Conservation (phyloP, 2,113 vertebrate species). For the Proterorhinus semilunaris region DNA sequence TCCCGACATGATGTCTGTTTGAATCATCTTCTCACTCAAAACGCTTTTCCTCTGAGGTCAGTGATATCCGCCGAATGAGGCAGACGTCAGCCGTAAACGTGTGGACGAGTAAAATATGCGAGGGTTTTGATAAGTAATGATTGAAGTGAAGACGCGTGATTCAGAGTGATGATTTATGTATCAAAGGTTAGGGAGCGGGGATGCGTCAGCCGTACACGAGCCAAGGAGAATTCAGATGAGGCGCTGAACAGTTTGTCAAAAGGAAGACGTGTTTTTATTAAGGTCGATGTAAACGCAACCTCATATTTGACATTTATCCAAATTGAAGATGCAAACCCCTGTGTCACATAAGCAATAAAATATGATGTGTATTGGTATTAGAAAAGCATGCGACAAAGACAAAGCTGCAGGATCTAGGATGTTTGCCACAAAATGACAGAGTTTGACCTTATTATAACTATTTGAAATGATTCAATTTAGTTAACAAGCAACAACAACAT, state of each 20-base stretch:
- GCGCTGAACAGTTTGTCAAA: constrained; percentile 6
- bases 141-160: constrained; percentile 23
- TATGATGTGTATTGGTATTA: not conserved
- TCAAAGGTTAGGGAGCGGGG: constrained; percentile 33
- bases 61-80: constrained; percentile 33
- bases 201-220: constrained; percentile 27
- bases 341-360: constrained; percentile 9
- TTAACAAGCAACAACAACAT: too few species aligned
- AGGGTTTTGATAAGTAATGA: not conserved
- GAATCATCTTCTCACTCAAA: constrained; percentile 28
- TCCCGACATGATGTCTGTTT: constrained; percentile 39
- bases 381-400: too few species aligned
- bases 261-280: constrained; percentile 34
- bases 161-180: constrained; percentile 47
- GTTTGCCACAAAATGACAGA: too few species aligned
- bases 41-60: constrained; percentile 20
- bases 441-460: too few species aligned
- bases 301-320: not conserved
- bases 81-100: constrained; percentile 14
- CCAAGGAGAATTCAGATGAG: constrained; percentile 23
- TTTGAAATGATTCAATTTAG: too few species aligned
- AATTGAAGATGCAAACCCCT: not conserved
- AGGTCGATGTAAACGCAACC: constrained; percentile 32
- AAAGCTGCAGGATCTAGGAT: too few species aligned
- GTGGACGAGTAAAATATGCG: constrained; percentile 6